Conservation (phyloP, 1,140 invertebrate species). For the Callitettix versicolor region DNA sequence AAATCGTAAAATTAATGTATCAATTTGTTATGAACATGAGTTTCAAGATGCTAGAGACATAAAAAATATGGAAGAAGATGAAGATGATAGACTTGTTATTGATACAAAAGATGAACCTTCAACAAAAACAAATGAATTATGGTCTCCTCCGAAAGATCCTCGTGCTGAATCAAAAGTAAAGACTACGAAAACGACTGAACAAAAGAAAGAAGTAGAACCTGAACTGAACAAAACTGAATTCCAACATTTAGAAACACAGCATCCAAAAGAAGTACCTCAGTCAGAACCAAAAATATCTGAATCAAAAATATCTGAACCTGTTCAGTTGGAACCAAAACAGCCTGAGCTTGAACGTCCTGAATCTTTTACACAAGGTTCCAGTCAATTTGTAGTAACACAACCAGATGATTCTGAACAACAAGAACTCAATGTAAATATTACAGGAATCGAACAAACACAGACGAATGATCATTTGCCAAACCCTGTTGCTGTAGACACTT, state of each 20-base stretch:
- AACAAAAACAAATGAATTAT: no score
- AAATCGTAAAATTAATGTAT: not conserved
- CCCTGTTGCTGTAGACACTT: not conserved
- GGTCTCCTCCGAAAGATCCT: not conserved
- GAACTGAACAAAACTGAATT: no score
- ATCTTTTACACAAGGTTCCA: not conserved
- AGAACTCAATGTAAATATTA: no score
- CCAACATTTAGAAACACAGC: no score
- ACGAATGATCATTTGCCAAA: no score
- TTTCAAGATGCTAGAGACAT: conserved; percentile 6
- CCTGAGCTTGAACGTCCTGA: not conserved
- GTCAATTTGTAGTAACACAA: not conserved
- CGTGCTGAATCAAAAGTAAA: not conserved
- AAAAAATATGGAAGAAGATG: conserved; percentile 13
- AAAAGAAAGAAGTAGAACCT: not conserved
- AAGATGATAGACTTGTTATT: not conserved
- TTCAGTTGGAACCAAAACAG: not conserved
- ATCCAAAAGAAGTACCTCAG: not conserved
- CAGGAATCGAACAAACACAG: no score
- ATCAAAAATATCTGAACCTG: not conserved
- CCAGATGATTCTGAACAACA: not conserved
- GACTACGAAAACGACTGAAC: not conserved
- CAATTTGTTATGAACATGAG: conserved; percentile 7
- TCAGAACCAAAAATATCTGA: not conserved
- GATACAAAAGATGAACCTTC: no score